Evolutionary conservation across 2,888 invertebrate species (phyloP).

Genomic region (Agrenia bidenticulata): DNA sequence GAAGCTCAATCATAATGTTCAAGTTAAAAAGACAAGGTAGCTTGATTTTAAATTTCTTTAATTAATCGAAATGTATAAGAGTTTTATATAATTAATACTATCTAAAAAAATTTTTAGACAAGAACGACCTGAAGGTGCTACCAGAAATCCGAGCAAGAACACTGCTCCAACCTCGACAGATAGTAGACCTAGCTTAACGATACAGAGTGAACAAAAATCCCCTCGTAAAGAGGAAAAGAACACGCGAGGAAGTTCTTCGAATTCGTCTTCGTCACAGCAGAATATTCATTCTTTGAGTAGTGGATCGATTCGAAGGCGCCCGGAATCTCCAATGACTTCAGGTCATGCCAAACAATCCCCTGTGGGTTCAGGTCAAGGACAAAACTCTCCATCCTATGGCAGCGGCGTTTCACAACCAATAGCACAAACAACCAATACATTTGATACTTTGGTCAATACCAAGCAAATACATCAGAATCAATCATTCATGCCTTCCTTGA

Average conservation of each 20-base stretch:
- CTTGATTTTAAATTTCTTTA: slow-evolving; percentile 43
- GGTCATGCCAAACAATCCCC: slow-evolving; percentile 24
- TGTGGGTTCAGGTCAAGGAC: slow-evolving; percentile 25
- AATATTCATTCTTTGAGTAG: slow-evolving; percentile 15
- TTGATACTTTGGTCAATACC: slow-evolving; percentile 29
- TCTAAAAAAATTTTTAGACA: too few relatives aligned
- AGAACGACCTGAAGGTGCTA: slow-evolving; percentile 27
- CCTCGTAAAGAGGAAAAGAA: slow-evolving; percentile 24
- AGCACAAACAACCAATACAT: slow-evolving; percentile 55
- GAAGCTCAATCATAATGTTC: slow-evolving; percentile 84
- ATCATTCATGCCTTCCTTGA: slow-evolving; percentile 51
- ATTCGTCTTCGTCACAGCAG: slow-evolving; percentile 18
- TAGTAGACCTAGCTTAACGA: slow-evolving; percentile 4
- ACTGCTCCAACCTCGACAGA: slow-evolving; percentile 4
- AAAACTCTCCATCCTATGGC: slow-evolving; percentile 24
- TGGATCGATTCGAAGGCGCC: slow-evolving; percentile 17
- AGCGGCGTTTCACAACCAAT: slow-evolving; percentile 62
- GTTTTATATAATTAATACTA: too few relatives aligned
- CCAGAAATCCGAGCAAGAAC: slow-evolving; percentile 18
- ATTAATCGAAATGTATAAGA: too few relatives aligned
- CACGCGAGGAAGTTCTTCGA: slow-evolving; percentile 15
- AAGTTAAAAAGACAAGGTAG: slow-evolving; percentile 86
- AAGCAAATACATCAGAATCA: slow-evolving; percentile 57
- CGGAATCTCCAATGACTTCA: slow-evolving; percentile 30
- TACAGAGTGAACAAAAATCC: slow-evolving; percentile 12